These are phyloP conservation scores for Calidris pugnax DNA, from an alignment of 2,113 vertebrate genomes.

Conservation along the genomic window DNA sequence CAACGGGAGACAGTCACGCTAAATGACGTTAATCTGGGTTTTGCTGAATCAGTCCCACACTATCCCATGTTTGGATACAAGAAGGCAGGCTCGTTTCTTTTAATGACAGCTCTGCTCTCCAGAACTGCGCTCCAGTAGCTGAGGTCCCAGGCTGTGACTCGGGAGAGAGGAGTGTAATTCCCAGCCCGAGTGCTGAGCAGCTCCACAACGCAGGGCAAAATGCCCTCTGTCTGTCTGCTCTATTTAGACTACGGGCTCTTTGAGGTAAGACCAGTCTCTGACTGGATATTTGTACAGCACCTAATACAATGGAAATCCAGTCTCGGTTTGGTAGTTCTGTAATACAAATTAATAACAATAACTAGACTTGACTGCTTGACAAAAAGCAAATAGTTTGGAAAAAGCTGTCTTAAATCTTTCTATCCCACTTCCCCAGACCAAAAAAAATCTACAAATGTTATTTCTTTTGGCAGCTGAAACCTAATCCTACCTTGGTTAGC, in stretches of 20 bases:
- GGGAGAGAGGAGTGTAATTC: not conserved
- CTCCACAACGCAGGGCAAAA: not conserved
- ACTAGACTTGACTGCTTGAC: constrained; percentile 60
- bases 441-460: constrained; percentile 62
- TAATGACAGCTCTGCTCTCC: not conserved
- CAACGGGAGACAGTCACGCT: not conserved
- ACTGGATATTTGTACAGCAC: not conserved
- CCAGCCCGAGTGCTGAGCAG: not conserved
- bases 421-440: constrained; percentile 67
- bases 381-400: constrained; percentile 56
- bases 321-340: not conserved
- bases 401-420: constrained; percentile 60
- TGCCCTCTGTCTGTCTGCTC: not conserved
- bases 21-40: not conserved
- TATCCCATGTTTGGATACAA: not conserved
- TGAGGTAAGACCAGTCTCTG: not conserved
- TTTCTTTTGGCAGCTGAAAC: constrained; percentile 84
- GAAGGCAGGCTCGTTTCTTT: not conserved
- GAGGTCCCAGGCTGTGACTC: not conserved
- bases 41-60: not conserved
- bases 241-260: not conserved
- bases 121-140: not conserved
- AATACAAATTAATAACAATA: constrained; percentile 65
- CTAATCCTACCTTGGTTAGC: constrained; percentile 81
- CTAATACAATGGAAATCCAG: constrained; percentile 6